Conservation (phyloP, 2,113 vertebrate species). For the Lepisosteus osseus region DNA sequence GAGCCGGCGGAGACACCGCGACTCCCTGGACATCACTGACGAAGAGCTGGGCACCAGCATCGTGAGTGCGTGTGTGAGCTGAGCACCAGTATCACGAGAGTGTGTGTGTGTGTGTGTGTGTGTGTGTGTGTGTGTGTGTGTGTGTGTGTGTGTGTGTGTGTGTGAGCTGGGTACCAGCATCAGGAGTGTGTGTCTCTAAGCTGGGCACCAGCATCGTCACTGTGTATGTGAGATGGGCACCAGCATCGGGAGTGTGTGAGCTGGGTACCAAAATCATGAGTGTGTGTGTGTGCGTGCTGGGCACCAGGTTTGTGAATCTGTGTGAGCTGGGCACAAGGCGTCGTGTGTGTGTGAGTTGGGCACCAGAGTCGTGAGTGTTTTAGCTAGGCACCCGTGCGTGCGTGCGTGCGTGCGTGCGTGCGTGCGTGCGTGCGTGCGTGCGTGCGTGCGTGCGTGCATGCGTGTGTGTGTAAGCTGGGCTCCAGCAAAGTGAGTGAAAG, state of each 20-base stretch:
- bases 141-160: not conserved
- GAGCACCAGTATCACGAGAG: too few species aligned
- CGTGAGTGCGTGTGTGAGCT: constrained; percentile 45
- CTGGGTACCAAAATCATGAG: not conserved
- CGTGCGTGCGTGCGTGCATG: not conserved
- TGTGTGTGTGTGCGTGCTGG: not conserved
- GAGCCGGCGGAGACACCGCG: constrained; percentile 47
- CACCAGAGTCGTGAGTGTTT: too few species aligned
- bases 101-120: constrained; percentile 1
- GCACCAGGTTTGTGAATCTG: too few species aligned
- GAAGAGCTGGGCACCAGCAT: constrained; percentile 66
- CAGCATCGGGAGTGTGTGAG: not conserved
- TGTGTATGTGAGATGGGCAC: not conserved
- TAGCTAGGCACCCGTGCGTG: too few species aligned
- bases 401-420: too few species aligned
- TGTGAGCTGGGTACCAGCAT: not conserved
- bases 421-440: too few species aligned
- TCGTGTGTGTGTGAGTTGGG: too few species aligned
- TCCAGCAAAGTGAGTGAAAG: too few species aligned
- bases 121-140: constrained; percentile 3
- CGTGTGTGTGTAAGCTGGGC: not conserved
- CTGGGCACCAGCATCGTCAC: not conserved
- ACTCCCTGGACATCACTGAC: constrained; percentile 60
- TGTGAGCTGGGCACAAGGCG: too few species aligned
- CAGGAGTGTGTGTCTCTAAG: not conserved